A percentile compares a stretch with the other conserved stretches of the same genome.
phyloP scores from a whole-genome alignment of 1,140 invertebrate genomes.

The Zaprionus gabonicus region DNA sequence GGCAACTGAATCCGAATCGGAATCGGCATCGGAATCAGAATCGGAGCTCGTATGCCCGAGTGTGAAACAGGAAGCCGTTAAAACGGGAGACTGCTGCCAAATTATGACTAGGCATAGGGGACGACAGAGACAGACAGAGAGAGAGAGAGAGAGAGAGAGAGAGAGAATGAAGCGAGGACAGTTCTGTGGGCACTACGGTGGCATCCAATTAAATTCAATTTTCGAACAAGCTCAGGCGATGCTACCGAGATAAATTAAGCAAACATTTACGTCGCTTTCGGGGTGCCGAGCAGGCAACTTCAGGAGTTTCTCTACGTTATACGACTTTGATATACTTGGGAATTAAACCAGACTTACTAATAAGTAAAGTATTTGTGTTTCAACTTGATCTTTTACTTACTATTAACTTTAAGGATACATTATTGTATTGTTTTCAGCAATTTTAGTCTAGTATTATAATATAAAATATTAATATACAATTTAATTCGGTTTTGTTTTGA shows the following conservation, averaged over 20 bases:
- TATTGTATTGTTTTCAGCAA: too few species aligned
- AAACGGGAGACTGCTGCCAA: slow-evolving; percentile 57
- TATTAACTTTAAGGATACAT: too few species aligned
- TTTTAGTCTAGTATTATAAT: too few species aligned
- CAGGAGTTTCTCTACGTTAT: neutral
- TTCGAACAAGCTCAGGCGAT: slow-evolving; percentile 66
- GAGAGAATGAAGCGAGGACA: slow-evolving; percentile 4
- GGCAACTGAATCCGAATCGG: slow-evolving; percentile 29
- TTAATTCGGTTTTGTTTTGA: too few species aligned
- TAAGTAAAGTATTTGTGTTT: too few species aligned
- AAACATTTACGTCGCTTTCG: slow-evolving; percentile 67
- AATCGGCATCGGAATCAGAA: slow-evolving; percentile 30
- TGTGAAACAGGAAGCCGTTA: slow-evolving; percentile 47
- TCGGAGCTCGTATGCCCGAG: neutral
- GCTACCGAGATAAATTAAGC: slow-evolving; percentile 80
- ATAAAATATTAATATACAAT: too few species aligned
- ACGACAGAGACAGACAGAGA: neutral
- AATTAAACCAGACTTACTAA: neutral
- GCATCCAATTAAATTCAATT: slow-evolving; percentile 83
- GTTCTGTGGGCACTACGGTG: slow-evolving; percentile 46
- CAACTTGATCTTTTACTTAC: too few species aligned
- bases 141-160: neutral
- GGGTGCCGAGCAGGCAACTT: slow-evolving; percentile 22
- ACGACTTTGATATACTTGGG: slow-evolving; percentile 16
- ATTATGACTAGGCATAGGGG: slow-evolving; percentile 73